Conservation (phyloP, 2,113 vertebrate genomes). For the Gymnobelideus leadbeateri region DNA sequence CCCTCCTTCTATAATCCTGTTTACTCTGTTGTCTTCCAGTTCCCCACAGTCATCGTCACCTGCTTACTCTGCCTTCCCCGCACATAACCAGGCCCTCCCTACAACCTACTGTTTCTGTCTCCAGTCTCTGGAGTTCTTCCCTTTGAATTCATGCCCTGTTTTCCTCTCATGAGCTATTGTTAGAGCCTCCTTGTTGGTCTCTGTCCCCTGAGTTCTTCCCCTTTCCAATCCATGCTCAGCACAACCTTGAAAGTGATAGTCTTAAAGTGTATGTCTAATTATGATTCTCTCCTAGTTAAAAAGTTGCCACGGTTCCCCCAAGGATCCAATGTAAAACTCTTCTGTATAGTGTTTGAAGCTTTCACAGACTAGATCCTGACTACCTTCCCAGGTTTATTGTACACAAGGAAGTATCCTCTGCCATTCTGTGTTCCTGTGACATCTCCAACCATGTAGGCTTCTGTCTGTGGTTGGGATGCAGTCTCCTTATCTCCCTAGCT, state of each 20-base stretch:
- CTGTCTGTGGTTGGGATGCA: too few species aligned
- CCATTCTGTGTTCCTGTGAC: background rate
- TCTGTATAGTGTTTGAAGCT: fast-evolving
- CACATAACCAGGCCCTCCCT: background rate
- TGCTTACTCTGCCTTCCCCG: background rate
- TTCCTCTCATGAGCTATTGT: background rate
- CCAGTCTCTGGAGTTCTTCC: background rate
- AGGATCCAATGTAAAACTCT: background rate
- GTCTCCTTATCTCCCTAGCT: background rate
- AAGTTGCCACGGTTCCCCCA: background rate
- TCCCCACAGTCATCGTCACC: background rate
- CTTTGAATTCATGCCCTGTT: background rate
- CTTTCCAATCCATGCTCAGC: too few species aligned
- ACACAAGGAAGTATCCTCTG: background rate
- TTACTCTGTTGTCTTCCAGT: background rate
- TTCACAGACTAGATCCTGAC: background rate
- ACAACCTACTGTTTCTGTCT: background rate
- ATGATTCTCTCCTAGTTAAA: background rate
- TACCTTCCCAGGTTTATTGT: background rate
- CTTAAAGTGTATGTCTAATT: background rate
- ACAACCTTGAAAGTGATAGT: background rate
- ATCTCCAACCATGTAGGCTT: background rate
- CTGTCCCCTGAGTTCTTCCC: background rate
- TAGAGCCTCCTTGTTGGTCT: background rate
- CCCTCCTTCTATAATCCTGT: background rate